Evolutionary conservation across 37 sponge, comb jelly and placozoan genomes (phyloP).

Genomic region (Mnemiopsis leidyi): DNA sequence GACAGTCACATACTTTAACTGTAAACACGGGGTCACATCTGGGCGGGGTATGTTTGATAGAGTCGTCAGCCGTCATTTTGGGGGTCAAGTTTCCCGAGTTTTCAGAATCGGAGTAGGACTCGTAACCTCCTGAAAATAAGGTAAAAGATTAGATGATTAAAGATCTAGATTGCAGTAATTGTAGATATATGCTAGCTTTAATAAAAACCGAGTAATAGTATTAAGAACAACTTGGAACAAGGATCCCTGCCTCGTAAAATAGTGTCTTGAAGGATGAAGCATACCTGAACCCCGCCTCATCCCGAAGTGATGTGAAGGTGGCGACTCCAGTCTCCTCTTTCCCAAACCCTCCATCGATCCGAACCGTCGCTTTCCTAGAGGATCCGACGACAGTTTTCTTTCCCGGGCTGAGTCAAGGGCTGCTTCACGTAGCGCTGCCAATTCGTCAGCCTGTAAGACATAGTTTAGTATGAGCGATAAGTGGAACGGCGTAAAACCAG

Average conservation of each 20-base stretch:
- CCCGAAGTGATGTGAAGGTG: background rate
- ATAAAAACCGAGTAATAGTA: no score
- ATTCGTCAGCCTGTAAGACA: background rate
- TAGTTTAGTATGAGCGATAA: no score
- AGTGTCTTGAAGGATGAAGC: no score
- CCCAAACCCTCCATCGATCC: background rate
- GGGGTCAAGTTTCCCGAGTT: background rate
- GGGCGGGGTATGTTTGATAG: background rate
- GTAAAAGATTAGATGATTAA: no score
- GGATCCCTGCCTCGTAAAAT: no score
- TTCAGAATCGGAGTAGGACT: slow-evolving; percentile 8
- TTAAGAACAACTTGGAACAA: no score
- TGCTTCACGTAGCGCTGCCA: slow-evolving; percentile 14
- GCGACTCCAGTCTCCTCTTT: slow-evolving; percentile 11
- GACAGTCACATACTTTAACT: no score
- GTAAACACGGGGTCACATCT: slow-evolving; percentile 21
- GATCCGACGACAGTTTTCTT: slow-evolving; percentile 33
- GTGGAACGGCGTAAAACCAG: no score
- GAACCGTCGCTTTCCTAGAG: background rate
- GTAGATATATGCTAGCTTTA: no score
- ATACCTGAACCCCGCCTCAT: background rate
- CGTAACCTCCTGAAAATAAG: background rate
- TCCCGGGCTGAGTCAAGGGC: slow-evolving; percentile 37
- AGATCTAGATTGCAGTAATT: no score
- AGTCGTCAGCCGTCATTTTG: slow-evolving; percentile 1